phyloP scores from a whole-genome alignment of 2,888 invertebrate genomes.

The Rhagium mordax region DNA sequence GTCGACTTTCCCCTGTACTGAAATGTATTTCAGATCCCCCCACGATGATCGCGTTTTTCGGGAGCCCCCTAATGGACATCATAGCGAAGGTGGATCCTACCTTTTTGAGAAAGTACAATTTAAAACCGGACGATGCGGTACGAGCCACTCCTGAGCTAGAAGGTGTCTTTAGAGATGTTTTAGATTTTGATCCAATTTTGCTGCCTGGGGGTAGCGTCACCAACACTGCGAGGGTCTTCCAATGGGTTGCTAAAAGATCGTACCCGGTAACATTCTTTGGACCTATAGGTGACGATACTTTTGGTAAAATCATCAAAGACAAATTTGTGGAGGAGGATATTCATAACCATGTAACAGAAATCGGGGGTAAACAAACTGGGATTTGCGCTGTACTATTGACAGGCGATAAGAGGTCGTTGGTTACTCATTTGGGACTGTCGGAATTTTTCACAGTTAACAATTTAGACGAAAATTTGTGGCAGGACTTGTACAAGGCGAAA shows the following conservation, averaged over 20 bases:
- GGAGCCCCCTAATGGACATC: constrained; percentile 56
- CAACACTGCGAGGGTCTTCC: constrained; percentile 51
- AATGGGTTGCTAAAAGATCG: constrained; percentile 38
- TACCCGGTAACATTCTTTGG: constrained; percentile 50
- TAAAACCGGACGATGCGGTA: constrained; percentile 50
- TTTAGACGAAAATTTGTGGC: constrained; percentile 31
- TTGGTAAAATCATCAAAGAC: constrained; percentile 46
- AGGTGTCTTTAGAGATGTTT: constrained; percentile 48
- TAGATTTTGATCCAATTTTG: constrained; percentile 31
- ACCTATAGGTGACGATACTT: constrained; percentile 51
- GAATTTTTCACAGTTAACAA: constrained; percentile 40
- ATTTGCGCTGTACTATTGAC: constrained; percentile 54
- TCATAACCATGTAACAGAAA: constrained; percentile 41
- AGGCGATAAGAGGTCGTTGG: constrained; percentile 51
- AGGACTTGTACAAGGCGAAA: constrained; percentile 34
- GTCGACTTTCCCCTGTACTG: too few species aligned
- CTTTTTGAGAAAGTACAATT: constrained; percentile 51
- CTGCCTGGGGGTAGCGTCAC: constrained; percentile 55
- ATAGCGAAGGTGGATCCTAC: constrained; percentile 46
- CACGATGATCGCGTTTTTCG: constrained; percentile 46
- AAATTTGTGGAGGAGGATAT: constrained; percentile 46
- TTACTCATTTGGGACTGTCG: constrained; percentile 57
- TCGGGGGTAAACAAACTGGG: constrained; percentile 44
- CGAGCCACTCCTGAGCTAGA: constrained; percentile 26
- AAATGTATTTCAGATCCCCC: background rate